These are phyloP conservation scores for Drosophila pruinosa DNA, from an alignment of 1,140 invertebrate genomes.

Conservation along the genomic window DNA sequence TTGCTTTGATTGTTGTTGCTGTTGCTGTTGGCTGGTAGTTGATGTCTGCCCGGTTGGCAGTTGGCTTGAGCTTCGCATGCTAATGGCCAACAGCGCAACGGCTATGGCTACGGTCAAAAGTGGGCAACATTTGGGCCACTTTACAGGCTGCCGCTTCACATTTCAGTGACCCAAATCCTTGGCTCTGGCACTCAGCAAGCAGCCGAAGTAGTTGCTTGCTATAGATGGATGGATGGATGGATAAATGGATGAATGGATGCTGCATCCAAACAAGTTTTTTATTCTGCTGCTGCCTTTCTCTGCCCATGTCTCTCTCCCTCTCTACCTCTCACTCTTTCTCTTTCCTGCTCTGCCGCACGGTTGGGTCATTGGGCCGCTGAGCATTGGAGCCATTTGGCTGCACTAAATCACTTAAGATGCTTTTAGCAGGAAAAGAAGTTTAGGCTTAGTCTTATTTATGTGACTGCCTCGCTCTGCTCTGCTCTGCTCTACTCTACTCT, in stretches of 20 bases:
- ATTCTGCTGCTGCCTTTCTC: not conserved
- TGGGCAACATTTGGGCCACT: slow-evolving; percentile 73
- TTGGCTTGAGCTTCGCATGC: slow-evolving; percentile 47
- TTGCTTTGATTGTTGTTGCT: slow-evolving; percentile 14
- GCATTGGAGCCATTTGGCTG: slow-evolving; percentile 57
- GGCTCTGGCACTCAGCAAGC: slow-evolving; percentile 21
- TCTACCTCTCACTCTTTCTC: too few relatives aligned
- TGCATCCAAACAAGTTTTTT: slow-evolving; percentile 48
- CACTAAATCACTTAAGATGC: slow-evolving; percentile 81
- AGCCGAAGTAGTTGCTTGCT: slow-evolving; percentile 48
- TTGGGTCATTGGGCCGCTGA: slow-evolving; percentile 40
- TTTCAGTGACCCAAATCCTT: slow-evolving; percentile 76
- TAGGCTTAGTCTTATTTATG: slow-evolving; percentile 73
- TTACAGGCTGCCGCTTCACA: slow-evolving; percentile 67
- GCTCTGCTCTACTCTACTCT: not conserved
- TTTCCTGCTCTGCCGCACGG: not conserved
- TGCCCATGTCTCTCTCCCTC: not conserved
- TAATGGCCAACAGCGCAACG: slow-evolving; percentile 23
- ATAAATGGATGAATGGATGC: slow-evolving; percentile 33
- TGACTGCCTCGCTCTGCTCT: slow-evolving; percentile 28
- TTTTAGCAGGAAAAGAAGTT: slow-evolving; percentile 74
- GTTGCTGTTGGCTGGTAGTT: slow-evolving; percentile 17
- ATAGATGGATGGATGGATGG: slow-evolving; percentile 40
- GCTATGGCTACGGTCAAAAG: slow-evolving; percentile 47
- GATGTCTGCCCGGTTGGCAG: slow-evolving; percentile 41